Evolutionary conservation across 2,888 invertebrate genomes (phyloP).

Genomic region (Blera fallax): DNA sequence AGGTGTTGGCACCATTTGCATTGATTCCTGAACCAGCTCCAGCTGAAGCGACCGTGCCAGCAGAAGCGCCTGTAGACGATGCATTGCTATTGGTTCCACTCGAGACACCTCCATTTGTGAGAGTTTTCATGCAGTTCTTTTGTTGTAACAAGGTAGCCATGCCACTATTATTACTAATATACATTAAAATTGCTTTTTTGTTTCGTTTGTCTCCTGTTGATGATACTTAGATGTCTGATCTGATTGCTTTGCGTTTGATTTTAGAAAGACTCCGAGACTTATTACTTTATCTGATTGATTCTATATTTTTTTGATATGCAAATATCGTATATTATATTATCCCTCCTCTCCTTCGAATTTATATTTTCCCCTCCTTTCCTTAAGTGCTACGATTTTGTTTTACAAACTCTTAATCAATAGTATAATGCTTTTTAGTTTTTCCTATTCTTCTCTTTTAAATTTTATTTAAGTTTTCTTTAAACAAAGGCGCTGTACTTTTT

Average conservation of each 20-base stretch:
- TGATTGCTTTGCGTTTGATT: conserved; percentile 16
- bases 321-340: conserved; percentile 37
- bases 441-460: not conserved
- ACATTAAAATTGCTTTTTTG: conserved; percentile 73
- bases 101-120: conserved; percentile 84
- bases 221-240: not conserved
- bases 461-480: not conserved
- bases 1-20: conserved; percentile 67
- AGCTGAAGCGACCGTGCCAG: conserved; percentile 41
- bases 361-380: conserved; percentile 16
- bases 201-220: not conserved
- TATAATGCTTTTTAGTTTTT: not conserved
- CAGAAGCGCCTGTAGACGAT: conserved; percentile 61
- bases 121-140: conserved; percentile 90
- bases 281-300: conserved; percentile 18
- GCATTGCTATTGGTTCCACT: conserved; percentile 64
- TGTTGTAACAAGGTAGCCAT: conserved; percentile 94
- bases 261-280: conserved; percentile 38
- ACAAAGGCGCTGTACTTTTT: conserved; percentile 26
- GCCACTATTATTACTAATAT: conserved; percentile 78
- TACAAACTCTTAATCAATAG: not conserved
- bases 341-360: not conserved
- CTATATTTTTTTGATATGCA: conserved; percentile 55
- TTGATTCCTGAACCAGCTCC: conserved; percentile 58
- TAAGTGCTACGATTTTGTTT: conserved; percentile 29